Conservation (phyloP, 2,113 vertebrate species). For the Hemibagrus wyckioides region DNA sequence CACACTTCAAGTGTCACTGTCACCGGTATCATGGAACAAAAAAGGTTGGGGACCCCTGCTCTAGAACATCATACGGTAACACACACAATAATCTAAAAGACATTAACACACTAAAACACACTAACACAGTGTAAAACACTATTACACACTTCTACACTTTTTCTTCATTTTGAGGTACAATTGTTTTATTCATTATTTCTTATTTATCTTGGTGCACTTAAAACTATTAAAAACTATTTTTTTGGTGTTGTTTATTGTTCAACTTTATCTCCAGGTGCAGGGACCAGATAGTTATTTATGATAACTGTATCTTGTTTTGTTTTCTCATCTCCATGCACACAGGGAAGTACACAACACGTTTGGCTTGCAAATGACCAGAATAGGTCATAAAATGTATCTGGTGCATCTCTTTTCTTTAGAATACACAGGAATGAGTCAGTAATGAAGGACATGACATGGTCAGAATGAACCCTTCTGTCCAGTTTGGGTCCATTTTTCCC, state of each 20-base stretch:
- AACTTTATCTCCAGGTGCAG: too few species aligned
- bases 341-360: not conserved
- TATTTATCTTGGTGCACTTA: not conserved
- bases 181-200: not conserved
- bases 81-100: too few species aligned
- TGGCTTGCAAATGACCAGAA: slow-evolving; percentile 1
- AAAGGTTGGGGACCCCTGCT: too few species aligned
- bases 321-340: not conserved
- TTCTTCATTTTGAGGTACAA: not conserved
- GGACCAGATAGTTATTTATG: not conserved
- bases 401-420: not conserved
- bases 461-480: not conserved
- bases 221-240: too few species aligned
- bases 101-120: too few species aligned
- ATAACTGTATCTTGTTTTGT: not conserved
- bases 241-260: too few species aligned
- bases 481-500: not conserved
- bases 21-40: too few species aligned
- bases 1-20: too few species aligned
- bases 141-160: not conserved
- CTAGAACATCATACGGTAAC: too few species aligned
- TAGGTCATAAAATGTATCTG: not conserved
- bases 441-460: not conserved
- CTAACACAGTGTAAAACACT: not conserved
- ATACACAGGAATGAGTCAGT: not conserved